These are phyloP conservation scores for Pitangus sulphuratus DNA, from an alignment of 2,797 vertebrate species.

Conservation along the genomic window DNA sequence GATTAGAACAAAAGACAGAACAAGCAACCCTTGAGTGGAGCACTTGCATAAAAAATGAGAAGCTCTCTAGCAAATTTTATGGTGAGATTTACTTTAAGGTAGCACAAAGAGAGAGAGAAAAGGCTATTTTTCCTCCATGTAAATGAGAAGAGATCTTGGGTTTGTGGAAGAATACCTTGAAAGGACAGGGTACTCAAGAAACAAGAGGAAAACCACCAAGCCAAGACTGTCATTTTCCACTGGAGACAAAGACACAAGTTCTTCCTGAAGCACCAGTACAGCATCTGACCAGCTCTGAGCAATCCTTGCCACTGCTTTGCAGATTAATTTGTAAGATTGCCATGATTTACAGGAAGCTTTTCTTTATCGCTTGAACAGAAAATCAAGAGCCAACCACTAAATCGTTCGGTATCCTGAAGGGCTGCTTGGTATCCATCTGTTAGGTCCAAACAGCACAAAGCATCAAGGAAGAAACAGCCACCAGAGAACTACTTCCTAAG, in stretches of 20 bases:
- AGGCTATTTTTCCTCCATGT: background rate
- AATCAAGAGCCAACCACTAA: background rate
- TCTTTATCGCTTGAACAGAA: background rate
- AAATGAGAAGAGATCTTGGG: background rate
- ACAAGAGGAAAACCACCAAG: background rate
- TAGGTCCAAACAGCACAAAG: background rate
- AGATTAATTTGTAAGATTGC: background rate
- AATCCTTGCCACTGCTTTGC: background rate
- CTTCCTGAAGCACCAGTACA: background rate
- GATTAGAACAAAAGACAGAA: background rate
- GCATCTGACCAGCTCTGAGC: background rate
- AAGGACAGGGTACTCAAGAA: background rate
- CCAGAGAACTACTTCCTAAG: background rate
- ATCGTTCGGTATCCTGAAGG: accelerated
- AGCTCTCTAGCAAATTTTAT: background rate
- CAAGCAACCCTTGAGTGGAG: background rate
- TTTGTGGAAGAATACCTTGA: background rate
- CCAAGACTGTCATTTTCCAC: background rate
- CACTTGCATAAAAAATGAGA: background rate
- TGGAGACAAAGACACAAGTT: background rate
- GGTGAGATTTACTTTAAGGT: background rate
- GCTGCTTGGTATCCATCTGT: background rate
- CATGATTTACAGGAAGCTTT: background rate
- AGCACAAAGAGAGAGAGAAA: background rate
- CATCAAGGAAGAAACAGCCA: background rate